Conservation (phyloP, 2,113 vertebrate genomes). For the Pterocles gutturalis region DNA sequence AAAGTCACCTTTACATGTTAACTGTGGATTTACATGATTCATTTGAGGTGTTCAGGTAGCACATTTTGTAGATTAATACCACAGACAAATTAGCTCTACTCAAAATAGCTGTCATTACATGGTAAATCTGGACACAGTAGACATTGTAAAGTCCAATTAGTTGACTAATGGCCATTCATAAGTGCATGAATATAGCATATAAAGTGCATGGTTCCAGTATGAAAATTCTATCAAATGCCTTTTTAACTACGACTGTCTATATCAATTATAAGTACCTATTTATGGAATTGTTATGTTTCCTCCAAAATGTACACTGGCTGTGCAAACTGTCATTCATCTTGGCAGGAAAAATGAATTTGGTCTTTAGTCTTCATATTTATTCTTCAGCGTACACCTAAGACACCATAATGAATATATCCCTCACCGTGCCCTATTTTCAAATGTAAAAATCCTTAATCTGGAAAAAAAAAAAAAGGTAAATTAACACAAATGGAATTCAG, state of each 20-base stretch:
- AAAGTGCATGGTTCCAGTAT: neutral
- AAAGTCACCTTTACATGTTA: neutral
- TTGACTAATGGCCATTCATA: neutral
- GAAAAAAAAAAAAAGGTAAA: conserved; percentile 27
- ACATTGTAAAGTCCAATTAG: neutral
- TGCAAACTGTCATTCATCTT: neutral
- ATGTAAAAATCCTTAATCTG: conserved; percentile 39
- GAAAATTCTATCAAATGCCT: neutral
- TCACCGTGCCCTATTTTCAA: conserved; percentile 3
- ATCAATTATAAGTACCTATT: neutral
- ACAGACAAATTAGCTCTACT: neutral
- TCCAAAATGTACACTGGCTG: neutral
- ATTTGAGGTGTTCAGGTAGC: neutral
- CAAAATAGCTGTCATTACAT: neutral
- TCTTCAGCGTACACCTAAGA: neutral
- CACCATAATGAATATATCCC: neutral
- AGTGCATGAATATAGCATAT: neutral
- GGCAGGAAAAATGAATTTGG: neutral
- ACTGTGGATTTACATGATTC: neutral
- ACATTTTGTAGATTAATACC: neutral
- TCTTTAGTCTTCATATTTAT: neutral
- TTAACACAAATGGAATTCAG: conserved; percentile 67
- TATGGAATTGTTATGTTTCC: neutral
- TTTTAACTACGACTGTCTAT: neutral
- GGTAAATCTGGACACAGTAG: neutral